Percentiles rank a stretch among this genome's conserved stretches.
Evolutionary conservation across 2,113 vertebrate species (phyloP).

Genomic region (Leptobrachium ailaonicum): DNA sequence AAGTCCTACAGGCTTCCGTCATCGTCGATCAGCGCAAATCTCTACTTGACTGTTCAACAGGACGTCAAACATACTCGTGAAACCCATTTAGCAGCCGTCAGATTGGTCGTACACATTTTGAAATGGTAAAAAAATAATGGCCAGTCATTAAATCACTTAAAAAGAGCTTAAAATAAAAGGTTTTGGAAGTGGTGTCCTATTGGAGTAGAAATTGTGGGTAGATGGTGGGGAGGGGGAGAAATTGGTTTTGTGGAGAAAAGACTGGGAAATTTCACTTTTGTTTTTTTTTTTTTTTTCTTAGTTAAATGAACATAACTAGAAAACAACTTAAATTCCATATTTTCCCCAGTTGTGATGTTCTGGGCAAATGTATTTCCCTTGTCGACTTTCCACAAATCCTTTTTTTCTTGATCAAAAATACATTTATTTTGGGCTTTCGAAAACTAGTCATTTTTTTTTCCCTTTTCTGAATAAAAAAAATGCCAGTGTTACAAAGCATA

Average conservation of each 20-base stretch:
- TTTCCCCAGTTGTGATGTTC: too few species aligned
- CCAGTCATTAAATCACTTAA: conserved; percentile 6
- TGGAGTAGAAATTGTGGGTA: conserved; percentile 81
- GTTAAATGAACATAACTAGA: too few species aligned
- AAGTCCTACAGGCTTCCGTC: conserved; percentile 2
- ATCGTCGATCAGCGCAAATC: background rate
- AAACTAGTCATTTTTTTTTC: conserved; percentile 52
- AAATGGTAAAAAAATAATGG: conserved; percentile 2
- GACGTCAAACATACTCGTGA: background rate
- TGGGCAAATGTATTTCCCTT: conserved; percentile 69
- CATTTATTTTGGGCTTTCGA: too few species aligned
- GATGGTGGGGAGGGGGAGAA: conserved; percentile 72
- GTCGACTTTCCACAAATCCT: conserved; percentile 53
- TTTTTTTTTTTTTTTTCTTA: too few species aligned
- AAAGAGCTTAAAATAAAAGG: background rate
- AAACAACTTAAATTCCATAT: too few species aligned
- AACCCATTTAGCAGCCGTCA: background rate
- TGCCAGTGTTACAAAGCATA: conserved; percentile 57
- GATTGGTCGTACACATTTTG: conserved; percentile 3
- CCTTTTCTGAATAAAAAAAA: conserved; percentile 39
- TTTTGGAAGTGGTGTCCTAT: conserved; percentile 63
- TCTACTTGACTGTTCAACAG: background rate
- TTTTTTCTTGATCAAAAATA: conserved; percentile 27
- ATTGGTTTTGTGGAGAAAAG: conserved; percentile 54
- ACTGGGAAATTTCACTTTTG: conserved; percentile 41